Conservation (phyloP, 2,888 invertebrate species). For the Drepanosiphum platanoidis region DNA sequence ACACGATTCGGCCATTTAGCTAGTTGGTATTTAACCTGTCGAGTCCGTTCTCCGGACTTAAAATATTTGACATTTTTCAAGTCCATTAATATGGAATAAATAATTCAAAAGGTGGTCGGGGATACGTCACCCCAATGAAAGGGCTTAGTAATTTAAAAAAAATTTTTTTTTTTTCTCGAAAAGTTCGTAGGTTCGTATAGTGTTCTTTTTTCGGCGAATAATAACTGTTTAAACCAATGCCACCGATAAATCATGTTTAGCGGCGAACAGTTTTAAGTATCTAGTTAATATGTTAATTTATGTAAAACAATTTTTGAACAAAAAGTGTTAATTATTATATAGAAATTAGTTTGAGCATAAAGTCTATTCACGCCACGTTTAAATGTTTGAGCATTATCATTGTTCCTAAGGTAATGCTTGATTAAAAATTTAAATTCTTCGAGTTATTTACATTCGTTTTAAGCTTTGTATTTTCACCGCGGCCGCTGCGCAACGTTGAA, state of each 20-base stretch:
- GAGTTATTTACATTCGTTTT: background rate
- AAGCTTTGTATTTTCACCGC: background rate
- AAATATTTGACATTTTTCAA: background rate
- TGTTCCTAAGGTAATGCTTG: background rate
- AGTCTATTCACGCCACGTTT: background rate
- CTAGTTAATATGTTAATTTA: slow-evolving; percentile 36
- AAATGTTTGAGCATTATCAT: slow-evolving; percentile 11
- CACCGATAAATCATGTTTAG: background rate
- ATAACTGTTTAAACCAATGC: background rate
- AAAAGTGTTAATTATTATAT: slow-evolving; percentile 23
- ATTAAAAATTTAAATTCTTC: background rate
- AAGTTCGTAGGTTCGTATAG: background rate
- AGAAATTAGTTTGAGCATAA: background rate
- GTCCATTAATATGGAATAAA: background rate
- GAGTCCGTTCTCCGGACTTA: background rate
- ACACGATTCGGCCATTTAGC: background rate
- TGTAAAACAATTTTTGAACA: slow-evolving; percentile 22
- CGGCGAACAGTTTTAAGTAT: background rate
- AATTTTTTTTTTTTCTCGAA: background rate
- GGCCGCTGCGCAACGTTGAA: background rate
- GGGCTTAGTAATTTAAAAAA: background rate
- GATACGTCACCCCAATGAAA: background rate
- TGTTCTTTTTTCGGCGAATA: background rate
- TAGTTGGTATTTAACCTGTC: background rate
- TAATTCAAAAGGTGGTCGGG: background rate